These are phyloP conservation scores for Lycorma delicatula DNA, from an alignment of 1,140 invertebrate species.

Conservation along the genomic window DNA sequence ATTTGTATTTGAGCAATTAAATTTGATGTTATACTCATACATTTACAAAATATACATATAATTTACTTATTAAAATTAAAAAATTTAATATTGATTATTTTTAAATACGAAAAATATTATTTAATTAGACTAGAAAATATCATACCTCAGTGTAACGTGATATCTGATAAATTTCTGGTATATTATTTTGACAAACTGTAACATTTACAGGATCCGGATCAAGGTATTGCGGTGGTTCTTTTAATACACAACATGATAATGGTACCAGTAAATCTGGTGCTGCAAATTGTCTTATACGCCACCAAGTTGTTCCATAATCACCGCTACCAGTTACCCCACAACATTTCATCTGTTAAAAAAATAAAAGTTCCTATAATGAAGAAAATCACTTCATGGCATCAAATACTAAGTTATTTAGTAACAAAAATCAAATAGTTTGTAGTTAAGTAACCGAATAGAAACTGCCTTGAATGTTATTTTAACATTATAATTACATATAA, in stretches of 20 bases:
- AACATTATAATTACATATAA: no score
- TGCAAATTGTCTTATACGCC: slow-evolving; percentile 64
- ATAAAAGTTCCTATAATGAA: no score
- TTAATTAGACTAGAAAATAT: not conserved
- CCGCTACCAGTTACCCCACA: slow-evolving; percentile 69
- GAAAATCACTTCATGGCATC: no score
- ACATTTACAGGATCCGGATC: slow-evolving; percentile 66
- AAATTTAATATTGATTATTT: not conserved
- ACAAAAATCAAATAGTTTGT: no score
- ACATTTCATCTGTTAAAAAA: slow-evolving; percentile 56
- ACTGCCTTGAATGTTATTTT: no score
- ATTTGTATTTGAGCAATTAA: not conserved
- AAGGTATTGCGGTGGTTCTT: slow-evolving; percentile 44
- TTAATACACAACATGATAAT: slow-evolving; percentile 59
- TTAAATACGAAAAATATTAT: not conserved
- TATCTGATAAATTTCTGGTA: slow-evolving; percentile 47
- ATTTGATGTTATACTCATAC: not conserved
- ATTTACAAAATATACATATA: not conserved
- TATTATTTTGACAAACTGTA: slow-evolving; percentile 58
- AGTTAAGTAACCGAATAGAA: no score
- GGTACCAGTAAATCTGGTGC: slow-evolving; percentile 62
- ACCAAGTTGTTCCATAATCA: slow-evolving; percentile 74
- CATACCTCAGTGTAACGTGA: slow-evolving; percentile 51
- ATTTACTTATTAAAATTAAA: not conserved
- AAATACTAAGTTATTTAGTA: no score